Evolutionary conservation across 2,797 vertebrate genomes (phyloP).

Genomic region (Chelmon rostratus): DNA sequence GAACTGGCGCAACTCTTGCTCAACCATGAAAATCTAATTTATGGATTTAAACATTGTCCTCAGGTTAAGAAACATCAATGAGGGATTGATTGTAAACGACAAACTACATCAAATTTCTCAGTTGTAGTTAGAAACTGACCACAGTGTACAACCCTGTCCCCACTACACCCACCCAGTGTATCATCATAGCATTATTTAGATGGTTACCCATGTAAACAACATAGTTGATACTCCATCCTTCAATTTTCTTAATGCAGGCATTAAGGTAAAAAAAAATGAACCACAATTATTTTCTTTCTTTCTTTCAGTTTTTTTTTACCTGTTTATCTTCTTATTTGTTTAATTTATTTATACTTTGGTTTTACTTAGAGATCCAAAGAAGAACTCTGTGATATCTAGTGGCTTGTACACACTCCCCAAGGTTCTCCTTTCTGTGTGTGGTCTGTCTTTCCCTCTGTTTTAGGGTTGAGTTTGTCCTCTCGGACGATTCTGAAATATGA

Average conservation of each 20-base stretch:
- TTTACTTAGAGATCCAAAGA: slow-evolving; percentile 87
- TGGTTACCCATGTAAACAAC: slow-evolving; percentile 12
- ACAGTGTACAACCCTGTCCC: neutral
- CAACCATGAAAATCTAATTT: neutral
- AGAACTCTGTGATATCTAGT: slow-evolving; percentile 88
- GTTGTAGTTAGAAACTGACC: slow-evolving; percentile 5
- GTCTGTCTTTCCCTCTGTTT: slow-evolving; percentile 64
- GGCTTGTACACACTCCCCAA: slow-evolving; percentile 85
- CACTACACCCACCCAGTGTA: neutral
- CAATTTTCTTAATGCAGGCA: slow-evolving; percentile 95
- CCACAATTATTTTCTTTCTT: slow-evolving; percentile 69
- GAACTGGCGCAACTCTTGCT: slow-evolving; percentile 11
- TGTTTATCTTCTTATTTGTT: slow-evolving; percentile 82
- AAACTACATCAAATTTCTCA: neutral
- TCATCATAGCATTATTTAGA: slow-evolving; percentile 11
- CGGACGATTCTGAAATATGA: slow-evolving; percentile 73
- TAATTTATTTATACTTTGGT: slow-evolving; percentile 91
- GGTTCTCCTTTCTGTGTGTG: slow-evolving; percentile 76
- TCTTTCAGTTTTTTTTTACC: slow-evolving; percentile 52
- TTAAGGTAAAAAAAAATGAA: slow-evolving; percentile 88
- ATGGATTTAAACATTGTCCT: neutral
- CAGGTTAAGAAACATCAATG: slow-evolving; percentile 3
- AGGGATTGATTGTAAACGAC: neutral
- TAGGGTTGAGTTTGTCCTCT: slow-evolving; percentile 64
- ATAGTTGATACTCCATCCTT: slow-evolving; percentile 67